Evolutionary conservation across 2,888 invertebrate genomes (phyloP).

Genomic region (Coelopa pilipes): DNA sequence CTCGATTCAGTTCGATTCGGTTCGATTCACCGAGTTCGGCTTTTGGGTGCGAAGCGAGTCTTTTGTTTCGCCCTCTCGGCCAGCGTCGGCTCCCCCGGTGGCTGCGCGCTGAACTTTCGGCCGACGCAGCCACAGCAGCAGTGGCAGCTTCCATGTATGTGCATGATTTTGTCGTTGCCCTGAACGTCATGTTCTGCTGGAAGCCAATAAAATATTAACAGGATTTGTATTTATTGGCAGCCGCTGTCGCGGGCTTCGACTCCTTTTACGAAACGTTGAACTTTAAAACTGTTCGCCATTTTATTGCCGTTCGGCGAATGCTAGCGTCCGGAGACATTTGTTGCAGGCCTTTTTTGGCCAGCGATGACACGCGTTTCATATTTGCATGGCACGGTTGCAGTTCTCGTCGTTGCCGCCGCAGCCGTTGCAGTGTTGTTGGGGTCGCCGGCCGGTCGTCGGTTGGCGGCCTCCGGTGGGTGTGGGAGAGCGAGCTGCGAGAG

Average conservation of each 20-base stretch:
- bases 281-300: not conserved
- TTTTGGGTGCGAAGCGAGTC: not conserved
- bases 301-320: not conserved
- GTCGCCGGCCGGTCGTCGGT: no score
- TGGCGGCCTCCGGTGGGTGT: no score
- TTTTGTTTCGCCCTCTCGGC: not conserved
- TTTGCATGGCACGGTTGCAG: not conserved
- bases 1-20: not conserved
- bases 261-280: conserved; percentile 6
- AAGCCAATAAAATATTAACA: conserved; percentile 1
- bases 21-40: not conserved
- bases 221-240: no score
- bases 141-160: not conserved
- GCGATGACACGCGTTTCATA: conserved; percentile 3
- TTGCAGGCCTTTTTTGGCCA: not conserved
- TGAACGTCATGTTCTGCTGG: not conserved
- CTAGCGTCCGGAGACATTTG: not conserved
- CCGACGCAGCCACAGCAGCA: not conserved
- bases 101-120: no score
- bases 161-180: conserved; percentile 1
- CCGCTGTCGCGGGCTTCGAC: not conserved
- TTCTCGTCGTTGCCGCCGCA: not conserved
- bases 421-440: not conserved
- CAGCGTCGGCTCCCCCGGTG: no score
- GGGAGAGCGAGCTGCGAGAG: not conserved